phyloP scores from a whole-genome alignment of 2,888 invertebrate genomes.

The Trissolcus brochymenae region DNA sequence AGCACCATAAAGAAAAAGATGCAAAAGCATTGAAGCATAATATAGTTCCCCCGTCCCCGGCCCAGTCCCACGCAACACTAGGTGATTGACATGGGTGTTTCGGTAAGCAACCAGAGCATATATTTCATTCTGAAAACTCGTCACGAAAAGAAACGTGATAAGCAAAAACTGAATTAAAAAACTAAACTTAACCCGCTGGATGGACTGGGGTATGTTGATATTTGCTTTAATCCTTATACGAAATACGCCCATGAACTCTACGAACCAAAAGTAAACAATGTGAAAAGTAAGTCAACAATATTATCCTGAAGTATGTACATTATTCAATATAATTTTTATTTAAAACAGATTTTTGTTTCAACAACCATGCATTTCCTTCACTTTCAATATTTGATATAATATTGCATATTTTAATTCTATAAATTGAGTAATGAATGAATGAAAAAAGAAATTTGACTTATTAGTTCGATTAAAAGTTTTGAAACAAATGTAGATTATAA shows the following conservation, averaged over 20 bases:
- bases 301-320: not conserved
- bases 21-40: slow-evolving; percentile 17
- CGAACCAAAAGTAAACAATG: not conserved
- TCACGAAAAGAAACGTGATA: slow-evolving; percentile 44
- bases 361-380: not conserved
- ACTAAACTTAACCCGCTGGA: slow-evolving; percentile 72
- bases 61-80: slow-evolving; percentile 77
- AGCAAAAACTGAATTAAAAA: slow-evolving; percentile 62
- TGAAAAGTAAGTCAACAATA: not conserved
- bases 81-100: slow-evolving; percentile 79
- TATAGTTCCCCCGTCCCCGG: slow-evolving; percentile 64
- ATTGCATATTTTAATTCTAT: not conserved
- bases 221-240: slow-evolving; percentile 77
- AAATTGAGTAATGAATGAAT: not conserved
- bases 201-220: slow-evolving; percentile 78
- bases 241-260: slow-evolving; percentile 23
- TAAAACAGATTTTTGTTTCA: not conserved
- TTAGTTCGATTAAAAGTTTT: too few relatives aligned
- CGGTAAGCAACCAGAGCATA: slow-evolving; percentile 67
- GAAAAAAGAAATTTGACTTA: too few relatives aligned
- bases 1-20: not conserved
- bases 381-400: not conserved
- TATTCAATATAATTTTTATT: not conserved
- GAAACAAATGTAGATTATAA: not conserved
- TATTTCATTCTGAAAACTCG: slow-evolving; percentile 67